These are phyloP conservation scores for Gambusia yucatana DNA, from an alignment of 2,797 vertebrate genomes.

Conservation along the genomic window DNA sequence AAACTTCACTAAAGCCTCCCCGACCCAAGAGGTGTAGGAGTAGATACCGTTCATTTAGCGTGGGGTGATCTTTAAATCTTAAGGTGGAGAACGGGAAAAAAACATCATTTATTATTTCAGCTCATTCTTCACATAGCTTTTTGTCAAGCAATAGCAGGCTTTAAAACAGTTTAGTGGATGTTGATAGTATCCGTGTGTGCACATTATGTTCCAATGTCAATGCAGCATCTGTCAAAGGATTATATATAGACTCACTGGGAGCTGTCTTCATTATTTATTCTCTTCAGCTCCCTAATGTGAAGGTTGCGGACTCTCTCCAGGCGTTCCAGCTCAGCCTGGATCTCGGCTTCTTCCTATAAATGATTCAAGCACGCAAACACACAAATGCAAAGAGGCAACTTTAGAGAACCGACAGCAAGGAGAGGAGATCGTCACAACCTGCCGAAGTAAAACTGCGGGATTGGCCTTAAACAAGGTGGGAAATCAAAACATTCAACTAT, in stretches of 20 bases:
- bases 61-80: conserved; percentile 99
- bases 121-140: neutral
- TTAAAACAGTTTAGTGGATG: neutral
- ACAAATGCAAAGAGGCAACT: conserved; percentile 59
- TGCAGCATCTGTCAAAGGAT: conserved; percentile 51
- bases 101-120: neutral
- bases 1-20: conserved; percentile 99
- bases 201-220: conserved; percentile 39
- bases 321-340: conserved; percentile 98
- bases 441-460: conserved; percentile 65
- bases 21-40: conserved; percentile 95
- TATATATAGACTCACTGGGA: conserved; percentile 89
- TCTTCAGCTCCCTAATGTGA: conserved; percentile 99
- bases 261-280: conserved; percentile 99
- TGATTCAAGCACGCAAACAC: conserved; percentile 74
- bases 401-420: conserved; percentile 59
- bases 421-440: conserved; percentile 60
- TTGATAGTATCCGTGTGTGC: conserved; percentile 13
- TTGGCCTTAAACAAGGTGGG: conserved; percentile 27
- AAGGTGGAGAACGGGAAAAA: conserved; percentile 8
- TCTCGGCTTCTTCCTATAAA: conserved; percentile 99
- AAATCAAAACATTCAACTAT: neutral
- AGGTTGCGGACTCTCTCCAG: conserved; percentile 99
- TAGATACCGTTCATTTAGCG: conserved; percentile 96
- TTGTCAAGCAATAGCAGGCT: neutral